phyloP scores from a whole-genome alignment of 2,113 vertebrate genomes.

The Asarcornis scutulata region DNA sequence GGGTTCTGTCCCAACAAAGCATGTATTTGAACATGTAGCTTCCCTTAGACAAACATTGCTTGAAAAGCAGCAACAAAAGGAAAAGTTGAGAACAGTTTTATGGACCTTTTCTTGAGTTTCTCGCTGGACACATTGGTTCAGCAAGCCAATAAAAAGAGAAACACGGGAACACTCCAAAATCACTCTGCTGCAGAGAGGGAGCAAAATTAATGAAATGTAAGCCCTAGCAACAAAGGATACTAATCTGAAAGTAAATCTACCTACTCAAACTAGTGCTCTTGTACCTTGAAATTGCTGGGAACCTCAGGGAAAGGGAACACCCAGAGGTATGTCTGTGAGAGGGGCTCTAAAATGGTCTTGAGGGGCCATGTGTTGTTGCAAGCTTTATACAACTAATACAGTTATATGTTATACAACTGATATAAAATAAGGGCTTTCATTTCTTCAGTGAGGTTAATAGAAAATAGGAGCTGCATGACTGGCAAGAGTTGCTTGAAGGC shows the following conservation, averaged over 20 bases:
- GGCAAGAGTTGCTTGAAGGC: not conserved
- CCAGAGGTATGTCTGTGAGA: not conserved
- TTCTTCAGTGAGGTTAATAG: not conserved
- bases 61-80: not conserved
- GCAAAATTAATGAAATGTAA: not conserved
- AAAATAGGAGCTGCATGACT: not conserved
- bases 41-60: constrained; percentile 18
- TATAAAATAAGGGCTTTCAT: not conserved
- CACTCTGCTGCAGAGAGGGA: not conserved
- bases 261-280: not conserved
- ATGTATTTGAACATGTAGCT: not conserved
- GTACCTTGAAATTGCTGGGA: not conserved
- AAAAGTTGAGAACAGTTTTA: constrained; percentile 1
- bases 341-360: not conserved
- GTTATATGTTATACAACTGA: not conserved
- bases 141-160: constrained; percentile 1
- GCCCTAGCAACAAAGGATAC: not conserved
- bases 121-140: not conserved
- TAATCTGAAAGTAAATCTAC: not conserved
- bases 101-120: not conserved
- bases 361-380: not conserved
- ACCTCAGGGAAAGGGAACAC: not conserved
- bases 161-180: not conserved
- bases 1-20: constrained; percentile 14
- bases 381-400: not conserved